Percentiles rank a stretch among this genome's conserved stretches.
These are phyloP conservation scores for Puffinus mauretanicus DNA, from an alignment of 2,113 vertebrate genomes.

Conservation along the genomic window DNA sequence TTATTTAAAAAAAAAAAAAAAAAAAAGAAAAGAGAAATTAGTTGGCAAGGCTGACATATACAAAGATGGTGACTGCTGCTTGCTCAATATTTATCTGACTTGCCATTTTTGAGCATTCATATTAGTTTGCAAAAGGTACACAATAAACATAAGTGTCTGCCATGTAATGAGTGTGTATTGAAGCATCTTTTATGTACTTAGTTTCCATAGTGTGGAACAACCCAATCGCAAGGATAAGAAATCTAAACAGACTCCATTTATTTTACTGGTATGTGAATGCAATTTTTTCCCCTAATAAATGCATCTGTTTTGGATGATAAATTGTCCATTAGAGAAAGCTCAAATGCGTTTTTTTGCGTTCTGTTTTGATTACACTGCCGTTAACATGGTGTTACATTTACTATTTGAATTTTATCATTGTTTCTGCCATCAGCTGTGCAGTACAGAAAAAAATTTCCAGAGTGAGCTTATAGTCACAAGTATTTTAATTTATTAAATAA, in stretches of 20 bases:
- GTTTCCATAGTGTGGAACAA: constrained; percentile 8
- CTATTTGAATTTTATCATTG: constrained; percentile 39
- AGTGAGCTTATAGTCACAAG: constrained; percentile 48
- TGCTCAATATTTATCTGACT: constrained; percentile 29
- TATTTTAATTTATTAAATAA: constrained; percentile 73
- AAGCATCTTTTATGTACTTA: constrained; percentile 26
- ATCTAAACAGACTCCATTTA: constrained; percentile 48
- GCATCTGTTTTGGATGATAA: constrained; percentile 63
- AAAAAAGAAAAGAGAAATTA: background rate
- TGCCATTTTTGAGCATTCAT: constrained; percentile 1
- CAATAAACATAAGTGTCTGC: constrained; percentile 31
- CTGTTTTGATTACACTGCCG: constrained; percentile 55
- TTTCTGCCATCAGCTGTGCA: constrained; percentile 9
- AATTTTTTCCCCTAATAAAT: constrained; percentile 61
- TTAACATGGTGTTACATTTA: constrained; percentile 17
- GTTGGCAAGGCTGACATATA: background rate
- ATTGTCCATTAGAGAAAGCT: constrained; percentile 61
- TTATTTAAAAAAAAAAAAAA: background rate
- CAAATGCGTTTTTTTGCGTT: background rate
- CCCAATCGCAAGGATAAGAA: constrained; percentile 29
- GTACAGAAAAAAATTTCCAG: constrained; percentile 18
- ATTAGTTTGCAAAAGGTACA: constrained; percentile 15
- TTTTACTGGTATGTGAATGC: constrained; percentile 58
- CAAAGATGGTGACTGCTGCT: constrained; percentile 14
- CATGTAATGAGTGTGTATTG: background rate